Percentiles rank a stretch among this genome's conserved stretches.
phyloP scores from a whole-genome alignment of 2,797 vertebrate species.

The Spinibarbus caldwelli region DNA sequence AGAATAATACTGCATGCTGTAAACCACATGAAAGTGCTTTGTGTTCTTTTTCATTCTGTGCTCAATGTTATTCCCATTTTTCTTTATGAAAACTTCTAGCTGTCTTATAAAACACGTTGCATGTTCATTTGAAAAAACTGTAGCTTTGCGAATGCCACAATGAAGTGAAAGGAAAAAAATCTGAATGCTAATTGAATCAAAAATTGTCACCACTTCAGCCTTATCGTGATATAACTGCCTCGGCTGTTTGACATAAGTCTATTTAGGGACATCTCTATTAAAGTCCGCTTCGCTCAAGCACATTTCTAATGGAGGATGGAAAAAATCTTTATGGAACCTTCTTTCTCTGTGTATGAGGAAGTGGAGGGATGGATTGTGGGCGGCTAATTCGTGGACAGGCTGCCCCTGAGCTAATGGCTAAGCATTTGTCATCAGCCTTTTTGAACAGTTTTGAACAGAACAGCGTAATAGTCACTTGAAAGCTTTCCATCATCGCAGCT shows the following conservation, averaged over 20 bases:
- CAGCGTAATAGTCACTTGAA: slow-evolving; percentile 38
- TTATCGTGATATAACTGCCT: background rate
- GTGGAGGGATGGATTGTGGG: background rate
- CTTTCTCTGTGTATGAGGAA: slow-evolving; percentile 12
- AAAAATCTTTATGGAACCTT: slow-evolving; percentile 5
- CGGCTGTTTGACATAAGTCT: background rate
- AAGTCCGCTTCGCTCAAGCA: background rate
- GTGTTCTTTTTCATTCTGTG: background rate
- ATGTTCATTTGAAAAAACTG: background rate
- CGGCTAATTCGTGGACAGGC: background rate
- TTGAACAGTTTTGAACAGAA: slow-evolving; percentile 36
- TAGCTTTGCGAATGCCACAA: slow-evolving; percentile 3
- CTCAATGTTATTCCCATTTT: background rate
- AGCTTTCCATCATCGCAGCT: slow-evolving; percentile 20
- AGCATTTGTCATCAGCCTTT: slow-evolving; percentile 42
- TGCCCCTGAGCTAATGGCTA: slow-evolving; percentile 10
- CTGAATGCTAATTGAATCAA: background rate
- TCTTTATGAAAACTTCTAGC: background rate
- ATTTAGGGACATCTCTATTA: slow-evolving; percentile 8
- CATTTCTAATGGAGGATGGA: background rate
- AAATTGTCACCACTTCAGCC: background rate
- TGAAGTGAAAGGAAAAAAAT: background rate
- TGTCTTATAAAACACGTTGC: background rate
- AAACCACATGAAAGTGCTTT: background rate
- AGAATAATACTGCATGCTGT: background rate